Evolutionary conservation across 2,888 invertebrate genomes (phyloP), one percentile per base, ranked within the genome.

Genomic region (Tenthredo notha): DNA sequence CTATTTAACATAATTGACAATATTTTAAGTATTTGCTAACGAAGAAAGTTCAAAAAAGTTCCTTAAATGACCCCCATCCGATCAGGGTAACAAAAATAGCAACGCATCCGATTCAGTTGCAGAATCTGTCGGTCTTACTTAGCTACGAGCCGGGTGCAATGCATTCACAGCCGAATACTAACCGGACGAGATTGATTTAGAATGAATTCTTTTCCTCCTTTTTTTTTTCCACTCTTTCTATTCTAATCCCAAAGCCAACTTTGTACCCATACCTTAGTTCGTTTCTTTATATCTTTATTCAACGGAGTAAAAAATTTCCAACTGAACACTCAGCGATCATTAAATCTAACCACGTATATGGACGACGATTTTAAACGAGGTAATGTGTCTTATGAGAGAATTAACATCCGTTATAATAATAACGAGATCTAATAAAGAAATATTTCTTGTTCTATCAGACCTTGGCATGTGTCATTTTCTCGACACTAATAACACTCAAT

Each of bases 181-280:
- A 33, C 47, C 67, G 47, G 70, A 77, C 47, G 40, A 65, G 83
- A 83, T 83, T 83, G 83, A 83, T 83, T 83, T 83, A 83, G 83
- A 83, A 83, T 43, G 37, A 70, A 67, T 83, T 70, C 67, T 83
- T 70, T 43, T 61, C 47, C 43, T 40, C 40, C 12, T 43, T 80
- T 80, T 58, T 50, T 37, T 33, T 33, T 33, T n/a, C n/a, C 47
- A 61, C 61, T 80, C 15, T 80, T 37, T 80, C 80, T 80, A 29
- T 61, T 80, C 80, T 80, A 37, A 80, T 61, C 25, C 40, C n/a
- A 54, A 61, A n/a, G 21, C 61, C 18, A 80, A 80, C 77, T 15
- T 33, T 18, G 9, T n/a, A 6, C 18, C 25, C 29, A 47, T 40
- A 25, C 61, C 61, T 61, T 25, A 29, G 12, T 7, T 33, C 67